phyloP scores from a whole-genome alignment of 2,888 invertebrate genomes.

The Temnothorax ravouxi region DNA sequence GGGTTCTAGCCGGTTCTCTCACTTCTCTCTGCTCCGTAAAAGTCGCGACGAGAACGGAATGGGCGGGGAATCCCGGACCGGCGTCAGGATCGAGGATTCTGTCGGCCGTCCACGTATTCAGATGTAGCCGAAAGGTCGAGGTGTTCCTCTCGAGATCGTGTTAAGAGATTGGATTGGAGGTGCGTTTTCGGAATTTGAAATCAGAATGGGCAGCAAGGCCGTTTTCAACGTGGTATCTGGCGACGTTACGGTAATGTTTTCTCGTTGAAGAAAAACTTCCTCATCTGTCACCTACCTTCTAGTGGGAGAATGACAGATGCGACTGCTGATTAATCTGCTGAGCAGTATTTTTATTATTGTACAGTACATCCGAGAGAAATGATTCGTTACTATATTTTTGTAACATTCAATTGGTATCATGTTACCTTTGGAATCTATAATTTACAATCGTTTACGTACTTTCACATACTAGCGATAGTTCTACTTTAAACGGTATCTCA shows the following conservation, averaged over 20 bases:
- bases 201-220: slow-evolving; percentile 5
- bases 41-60: not conserved
- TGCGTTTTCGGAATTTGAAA: not conserved
- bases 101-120: not conserved
- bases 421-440: not conserved
- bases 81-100: slow-evolving; percentile 22
- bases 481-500: not conserved
- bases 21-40: not conserved
- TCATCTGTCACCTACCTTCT: not conserved
- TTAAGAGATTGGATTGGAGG: not conserved
- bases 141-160: not conserved
- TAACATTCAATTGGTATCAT: not conserved
- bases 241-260: slow-evolving; percentile 30
- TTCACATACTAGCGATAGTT: not conserved
- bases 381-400: not conserved
- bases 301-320: not conserved
- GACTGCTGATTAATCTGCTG: not conserved
- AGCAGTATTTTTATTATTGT: not conserved
- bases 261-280: not conserved
- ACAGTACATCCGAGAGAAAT: not conserved
- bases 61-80: slow-evolving; percentile 11
- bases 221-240: slow-evolving; percentile 28
- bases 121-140: not conserved
- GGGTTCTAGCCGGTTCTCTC: not conserved
- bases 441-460: not conserved